Base-by-base conservation (phyloP, 2,888 invertebrate species). In the Mesodorylaimus sp. region DNA sequence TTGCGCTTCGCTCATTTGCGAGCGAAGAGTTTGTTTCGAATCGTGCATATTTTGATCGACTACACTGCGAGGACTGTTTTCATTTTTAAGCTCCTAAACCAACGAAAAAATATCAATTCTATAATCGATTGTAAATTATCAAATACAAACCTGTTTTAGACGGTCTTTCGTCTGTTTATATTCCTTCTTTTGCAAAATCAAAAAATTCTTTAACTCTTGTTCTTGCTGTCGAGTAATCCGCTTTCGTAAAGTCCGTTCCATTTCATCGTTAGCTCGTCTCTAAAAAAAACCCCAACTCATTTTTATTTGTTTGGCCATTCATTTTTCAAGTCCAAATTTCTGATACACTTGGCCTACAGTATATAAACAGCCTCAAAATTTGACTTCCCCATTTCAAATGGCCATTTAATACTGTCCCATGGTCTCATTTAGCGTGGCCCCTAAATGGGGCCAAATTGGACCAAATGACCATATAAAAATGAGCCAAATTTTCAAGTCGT, bases 101-200 rank as follows among this genome's bases (percentile, higher is more conserved):
- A 19, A 32, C 24, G 29, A 47, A 32, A 27, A 43, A 21, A 24
- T 56, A 42, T 21, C 60, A 61, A 48, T 52, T 39, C 13, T 5
- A 7, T 39, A 39, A 36, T 36, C n/a, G 10, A 36, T 36, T 10
- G 10, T 13, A 42, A 42, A 42, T 13, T 21, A 10, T 42, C 13
- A 50, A 54, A 54, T 19, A 48, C 13, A 43, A 53, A 47, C 69
- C 61, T 61, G 65, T 79, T 93, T 95, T 81, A 89, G 87, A 60
- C 87, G 74, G 66, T 95, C 95, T 72, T 93, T 95, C 68, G 83
- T 89, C 47, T 82, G 81, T 61, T 75, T 76, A 74, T 95, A 95
- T 72, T 95, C 91, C 69, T 85, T 83, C 73, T 93, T 88, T 72
- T 89, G 86, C 67, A 85, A 84, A 59, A 81, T 75, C 66, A 84